Evolutionary conservation across 2,113 vertebrate genomes (phyloP), one percentile per base, ranked within the genome.

Genomic region (Sakesphorus luctuosus): DNA sequence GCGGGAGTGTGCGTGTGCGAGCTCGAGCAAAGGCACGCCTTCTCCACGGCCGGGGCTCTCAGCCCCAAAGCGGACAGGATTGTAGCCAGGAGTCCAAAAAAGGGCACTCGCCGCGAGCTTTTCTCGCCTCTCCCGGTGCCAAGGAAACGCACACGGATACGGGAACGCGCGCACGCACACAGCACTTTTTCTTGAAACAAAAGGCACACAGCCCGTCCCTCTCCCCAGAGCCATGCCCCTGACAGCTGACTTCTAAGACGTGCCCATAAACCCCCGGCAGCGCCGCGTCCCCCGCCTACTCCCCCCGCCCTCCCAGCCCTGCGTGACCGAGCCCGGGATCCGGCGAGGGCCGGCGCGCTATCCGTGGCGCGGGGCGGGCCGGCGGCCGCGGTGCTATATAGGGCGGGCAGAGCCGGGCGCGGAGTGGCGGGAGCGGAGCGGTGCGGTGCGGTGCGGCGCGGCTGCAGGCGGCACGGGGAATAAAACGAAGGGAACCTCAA

Each of bases 331-430:
- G 13, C 52, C 52, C 71, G 20, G 92, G 59, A 73, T 94, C 36
- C 17, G 62, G 17, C 18, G 24, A 6, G 18, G 14, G 72, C 80
- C 47, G 50, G 20, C 66, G 53, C 49, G 55, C 63, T 98, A 95
- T 96, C 94, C 98, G 97, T 95, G 96, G 97, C 90, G 96, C 98
- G 98, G 99, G 99, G 99, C 98, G 99, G 99, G 98, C 97, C 98
- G 97, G 97, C 85, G 49, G 47, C 89, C 16, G 24, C 43, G 43
- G 97, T 95, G 82, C 97, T 99, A 99, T 99, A 99, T 98, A 99
- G 94, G 96, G 97, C 87, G 94, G 46, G 87, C 91, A 90, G 96
- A 98, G 97, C 98, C 89, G 98, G 79, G 97, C 96, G 96, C 90
- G 5, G 94, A 87, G 96, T 91, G 31, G 10, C 3, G 26, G 13